Conservation (phyloP, 2,113 vertebrate genomes). For the Istiophorus platypterus region DNA sequence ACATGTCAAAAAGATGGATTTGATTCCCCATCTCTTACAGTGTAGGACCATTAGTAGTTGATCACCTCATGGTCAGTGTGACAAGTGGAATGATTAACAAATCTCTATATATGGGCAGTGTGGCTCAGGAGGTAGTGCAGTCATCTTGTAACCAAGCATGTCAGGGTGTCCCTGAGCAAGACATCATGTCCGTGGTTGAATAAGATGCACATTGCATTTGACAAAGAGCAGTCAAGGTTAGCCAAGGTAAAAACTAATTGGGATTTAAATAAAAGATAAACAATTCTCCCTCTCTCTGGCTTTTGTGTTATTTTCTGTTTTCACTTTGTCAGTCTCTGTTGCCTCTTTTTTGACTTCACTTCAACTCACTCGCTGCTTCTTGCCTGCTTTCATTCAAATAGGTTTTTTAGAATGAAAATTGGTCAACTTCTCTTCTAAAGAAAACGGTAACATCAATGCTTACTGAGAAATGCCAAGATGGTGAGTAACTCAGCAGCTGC, state of each 20-base stretch:
- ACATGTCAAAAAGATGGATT: no score
- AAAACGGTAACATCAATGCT: neutral
- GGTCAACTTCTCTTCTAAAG: neutral
- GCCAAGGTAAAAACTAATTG: neutral
- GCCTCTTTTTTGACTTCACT: neutral
- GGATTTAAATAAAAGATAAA: neutral
- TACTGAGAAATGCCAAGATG: neutral
- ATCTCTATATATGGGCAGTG: no score
- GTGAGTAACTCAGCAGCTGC: neutral
- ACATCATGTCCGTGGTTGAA: no score
- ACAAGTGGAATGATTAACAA: no score
- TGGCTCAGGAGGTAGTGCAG: no score
- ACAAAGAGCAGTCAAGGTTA: neutral
- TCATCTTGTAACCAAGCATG: no score
- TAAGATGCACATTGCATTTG: no score
- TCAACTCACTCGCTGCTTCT: neutral
- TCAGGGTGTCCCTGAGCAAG: no score
- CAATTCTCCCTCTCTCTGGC: neutral
- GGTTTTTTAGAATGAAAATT: neutral
- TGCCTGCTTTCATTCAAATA: conserved; percentile 18
- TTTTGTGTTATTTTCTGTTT: neutral
- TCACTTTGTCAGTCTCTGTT: neutral
- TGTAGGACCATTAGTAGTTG: no score
- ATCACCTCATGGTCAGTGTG: no score
- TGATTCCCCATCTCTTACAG: no score